Conservation (phyloP, 2,888 invertebrate species). For the Poecilobothrus nobilitatus region DNA sequence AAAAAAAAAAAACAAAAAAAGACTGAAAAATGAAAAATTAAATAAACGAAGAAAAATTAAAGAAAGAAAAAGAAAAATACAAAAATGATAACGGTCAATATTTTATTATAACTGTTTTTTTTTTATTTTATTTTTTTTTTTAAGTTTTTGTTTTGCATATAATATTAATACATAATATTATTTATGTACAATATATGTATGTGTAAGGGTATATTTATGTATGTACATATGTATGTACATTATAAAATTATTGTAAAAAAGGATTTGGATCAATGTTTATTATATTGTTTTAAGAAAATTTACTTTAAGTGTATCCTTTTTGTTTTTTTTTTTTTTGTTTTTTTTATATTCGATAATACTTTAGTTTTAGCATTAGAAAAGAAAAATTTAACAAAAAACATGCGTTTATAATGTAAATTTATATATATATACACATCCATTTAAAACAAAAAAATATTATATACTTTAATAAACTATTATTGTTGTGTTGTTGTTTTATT, state of each 20-base stretch:
- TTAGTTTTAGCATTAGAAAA: too few species aligned
- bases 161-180: too few species aligned
- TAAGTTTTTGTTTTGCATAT: neutral
- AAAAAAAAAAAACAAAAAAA: neutral
- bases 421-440: too few species aligned
- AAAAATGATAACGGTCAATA: neutral
- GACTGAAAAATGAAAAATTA: neutral
- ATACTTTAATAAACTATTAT: too few species aligned
- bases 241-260: neutral
- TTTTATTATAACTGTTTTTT: too few species aligned
- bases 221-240: neutral
- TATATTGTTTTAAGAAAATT: constrained; percentile 1
- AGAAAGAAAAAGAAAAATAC: too few species aligned
- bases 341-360: too few species aligned
- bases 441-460: too few species aligned
- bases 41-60: too few species aligned
- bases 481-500: too few species aligned
- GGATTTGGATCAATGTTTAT: neutral
- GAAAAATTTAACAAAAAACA: neutral
- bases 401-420: neutral
- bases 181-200: neutral
- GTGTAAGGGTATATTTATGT: neutral
- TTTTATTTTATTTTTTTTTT: too few species aligned
- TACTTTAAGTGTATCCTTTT: neutral
- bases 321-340: too few species aligned